Base-by-base conservation (phyloP, 1,140 invertebrate species). In the Camponotus vicinus region DNA sequence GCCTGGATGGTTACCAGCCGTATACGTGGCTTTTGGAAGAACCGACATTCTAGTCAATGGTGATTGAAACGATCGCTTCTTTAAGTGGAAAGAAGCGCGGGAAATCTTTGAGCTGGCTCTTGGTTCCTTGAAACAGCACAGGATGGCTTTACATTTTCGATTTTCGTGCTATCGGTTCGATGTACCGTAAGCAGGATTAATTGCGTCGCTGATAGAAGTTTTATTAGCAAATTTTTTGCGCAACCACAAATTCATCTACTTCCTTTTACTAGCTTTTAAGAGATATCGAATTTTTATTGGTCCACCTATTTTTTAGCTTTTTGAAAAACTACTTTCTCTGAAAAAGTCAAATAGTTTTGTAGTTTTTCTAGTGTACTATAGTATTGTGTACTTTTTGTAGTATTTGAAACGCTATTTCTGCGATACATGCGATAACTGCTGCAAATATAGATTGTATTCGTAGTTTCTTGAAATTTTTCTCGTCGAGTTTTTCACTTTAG, bases 11-110 rank as follows among this genome's bases (percentile, higher is more conserved):
- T 88, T 88, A 71, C 79, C 70, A 21, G 42, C 40, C 55, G 79
- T 61, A 83, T 76, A 85, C 57, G 76, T 75, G 70, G 80, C 86
- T 78, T 88, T 66, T 87, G 79, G 79, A 88, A 84, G 82, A 85
- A 88, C 87, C 87, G 79, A 85, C 82, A 77, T 73, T 69, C 55
- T 59, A 57, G 79, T 83, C 79, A 83, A 83, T 83, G 79, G 79
- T 83, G 79, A 83, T 83, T 75, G 79, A 83, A 63, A 75, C 69
- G 79, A 61, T 69, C 13, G 79, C 69, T 75, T 75, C 69, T 83
- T 75, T 83, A 75, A 83, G 79, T 75, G 27, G 79, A 34, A 49
- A 37, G 79, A 83, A 75, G 55, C 69, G 69, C 67, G 69, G 79
- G 1, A 18, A 61, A 61, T 61, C 69, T 42, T 71, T 37, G 37